phyloP scores from a whole-genome alignment of 2,888 invertebrate genomes.

The Icerya purchasi region DNA sequence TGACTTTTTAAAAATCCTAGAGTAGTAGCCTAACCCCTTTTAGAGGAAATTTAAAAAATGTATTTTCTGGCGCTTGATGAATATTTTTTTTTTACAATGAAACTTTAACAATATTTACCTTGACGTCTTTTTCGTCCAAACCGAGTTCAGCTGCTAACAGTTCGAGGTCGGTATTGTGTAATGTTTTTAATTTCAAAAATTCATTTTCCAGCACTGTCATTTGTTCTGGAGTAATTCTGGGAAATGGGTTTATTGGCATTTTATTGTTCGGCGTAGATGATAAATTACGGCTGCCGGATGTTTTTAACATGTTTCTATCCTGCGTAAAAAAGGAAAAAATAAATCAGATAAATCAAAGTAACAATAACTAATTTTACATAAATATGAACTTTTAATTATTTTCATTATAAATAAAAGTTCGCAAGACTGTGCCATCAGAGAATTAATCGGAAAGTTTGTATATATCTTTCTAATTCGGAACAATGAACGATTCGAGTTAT shows the following conservation, averaged over 20 bases:
- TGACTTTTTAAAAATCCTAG: neutral
- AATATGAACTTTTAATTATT: no score
- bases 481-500: no score
- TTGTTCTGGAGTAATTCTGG: slow-evolving; percentile 4
- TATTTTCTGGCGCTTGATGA: neutral
- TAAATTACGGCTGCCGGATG: neutral
- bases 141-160: slow-evolving; percentile 28
- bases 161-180: slow-evolving; percentile 26
- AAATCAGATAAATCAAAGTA: no score
- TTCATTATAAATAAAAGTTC: no score
- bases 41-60: neutral
- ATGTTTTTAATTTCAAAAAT: slow-evolving; percentile 26
- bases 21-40: no score
- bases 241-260: neutral
- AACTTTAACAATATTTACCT: slow-evolving; percentile 22
- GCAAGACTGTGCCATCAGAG: no score
- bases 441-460: no score
- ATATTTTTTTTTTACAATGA: neutral
- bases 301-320: neutral
- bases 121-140: slow-evolving; percentile 25
- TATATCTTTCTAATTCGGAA: no score
- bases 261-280: neutral
- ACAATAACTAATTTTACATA: no score
- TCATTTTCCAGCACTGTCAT: slow-evolving; percentile 24
- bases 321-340: neutral